Conservation (phyloP, 2,888 invertebrate genomes). For the Laspeyria flexula region DNA sequence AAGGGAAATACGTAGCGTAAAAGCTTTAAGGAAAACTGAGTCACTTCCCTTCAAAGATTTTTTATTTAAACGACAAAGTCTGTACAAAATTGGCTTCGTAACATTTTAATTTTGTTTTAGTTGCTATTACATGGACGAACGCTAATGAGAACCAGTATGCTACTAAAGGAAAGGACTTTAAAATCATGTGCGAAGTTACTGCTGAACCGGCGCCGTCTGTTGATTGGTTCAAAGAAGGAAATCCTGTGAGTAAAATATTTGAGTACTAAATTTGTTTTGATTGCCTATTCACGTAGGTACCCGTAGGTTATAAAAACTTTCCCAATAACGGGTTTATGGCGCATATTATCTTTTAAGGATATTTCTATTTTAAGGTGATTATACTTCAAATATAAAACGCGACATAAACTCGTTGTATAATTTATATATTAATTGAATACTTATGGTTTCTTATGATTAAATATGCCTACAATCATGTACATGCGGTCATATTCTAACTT, state of each 20-base stretch:
- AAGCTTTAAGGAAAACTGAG: not conserved
- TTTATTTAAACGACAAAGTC: not conserved
- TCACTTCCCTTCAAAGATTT: not conserved
- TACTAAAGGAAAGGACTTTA: conserved; percentile 90
- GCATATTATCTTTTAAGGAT: no score
- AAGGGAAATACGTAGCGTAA: not conserved
- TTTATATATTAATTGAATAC: no score
- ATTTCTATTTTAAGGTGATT: no score
- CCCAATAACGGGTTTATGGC: no score
- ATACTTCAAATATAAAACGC: no score
- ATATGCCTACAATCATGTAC: no score
- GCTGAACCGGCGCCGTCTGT: conserved; percentile 95
- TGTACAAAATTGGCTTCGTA: not conserved
- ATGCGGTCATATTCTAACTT: no score
- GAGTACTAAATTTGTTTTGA: not conserved
- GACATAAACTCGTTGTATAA: no score
- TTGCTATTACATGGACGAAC: conserved; percentile 94
- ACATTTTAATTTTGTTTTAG: conserved; percentile 75
- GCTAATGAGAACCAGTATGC: conserved; percentile 94
- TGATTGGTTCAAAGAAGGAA: conserved; percentile 93
- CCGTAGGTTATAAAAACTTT: no score
- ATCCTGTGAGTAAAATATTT: conserved; percentile 76
- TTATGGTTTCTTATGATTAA: no score
- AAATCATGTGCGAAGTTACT: conserved; percentile 93
- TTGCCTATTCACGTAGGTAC: no score